A percentile compares a stretch with the other conserved stretches of the same genome.
These are phyloP conservation scores for Cladorhizidae sp. DNA, from an alignment of 37 sponge, comb jelly and placozoan genomes.

Conservation along the genomic window DNA sequence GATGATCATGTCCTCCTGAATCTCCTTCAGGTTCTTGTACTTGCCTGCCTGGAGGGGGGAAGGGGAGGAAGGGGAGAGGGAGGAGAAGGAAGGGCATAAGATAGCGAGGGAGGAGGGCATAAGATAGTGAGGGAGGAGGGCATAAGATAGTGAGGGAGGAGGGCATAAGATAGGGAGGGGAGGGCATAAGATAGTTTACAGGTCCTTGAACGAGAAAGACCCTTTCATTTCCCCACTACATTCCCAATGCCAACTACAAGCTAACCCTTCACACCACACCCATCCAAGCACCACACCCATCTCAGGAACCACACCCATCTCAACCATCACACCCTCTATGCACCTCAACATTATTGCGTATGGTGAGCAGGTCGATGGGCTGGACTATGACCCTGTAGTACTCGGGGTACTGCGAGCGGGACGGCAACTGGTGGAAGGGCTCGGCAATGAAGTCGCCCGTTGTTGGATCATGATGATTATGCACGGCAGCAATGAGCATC, in stretches of 20 bases:
- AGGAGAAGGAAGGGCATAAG: neutral
- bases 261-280: neutral
- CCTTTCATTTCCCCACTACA: too few species aligned
- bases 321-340: too few species aligned
- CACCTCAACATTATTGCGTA: constrained; percentile 62
- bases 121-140: neutral
- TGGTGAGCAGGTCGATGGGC: constrained; percentile 70
- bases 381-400: constrained; percentile 79
- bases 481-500: constrained; percentile 41
- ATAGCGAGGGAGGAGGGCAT: neutral
- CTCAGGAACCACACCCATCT: neutral
- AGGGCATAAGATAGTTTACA: too few species aligned
- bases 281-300: neutral
- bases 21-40: constrained; percentile 41
- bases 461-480: constrained; percentile 33
- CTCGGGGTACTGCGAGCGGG: constrained; percentile 62
- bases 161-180: neutral
- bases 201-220: too few species aligned
- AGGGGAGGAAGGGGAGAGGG: neutral
- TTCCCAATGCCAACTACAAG: neutral
- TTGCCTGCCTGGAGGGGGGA: constrained; percentile 13
- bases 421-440: constrained; percentile 61
- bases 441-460: constrained; percentile 57
- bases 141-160: neutral
- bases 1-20: constrained; percentile 63